Base-by-base conservation (phyloP, 2,113 vertebrate genomes). In the Alethe castanea region DNA sequence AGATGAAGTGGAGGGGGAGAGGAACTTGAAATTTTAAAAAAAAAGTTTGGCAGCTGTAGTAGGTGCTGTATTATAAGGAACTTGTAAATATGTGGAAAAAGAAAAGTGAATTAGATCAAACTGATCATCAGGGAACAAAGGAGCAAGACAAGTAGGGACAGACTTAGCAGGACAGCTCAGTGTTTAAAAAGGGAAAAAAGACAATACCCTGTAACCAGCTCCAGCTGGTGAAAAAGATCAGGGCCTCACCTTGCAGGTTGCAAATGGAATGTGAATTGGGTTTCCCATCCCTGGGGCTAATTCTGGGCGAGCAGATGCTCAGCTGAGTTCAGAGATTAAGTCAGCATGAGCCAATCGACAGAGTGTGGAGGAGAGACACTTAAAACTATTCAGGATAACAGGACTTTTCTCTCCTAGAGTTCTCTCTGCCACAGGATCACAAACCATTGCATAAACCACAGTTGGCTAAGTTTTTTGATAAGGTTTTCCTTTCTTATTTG, bases 401-500 rank as follows among this genome's bases (percentile, higher is more conserved):
- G 44, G n/a, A 60, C 64, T 92, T 92, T 88, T 73, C 67, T 83
- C 50, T 90, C 64, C 15, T 40, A n/a, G 72, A 91, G 17, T 57
- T 38, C 40, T 84, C 48, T 20, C 64, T 18, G 4, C 60, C 47
- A 23, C 56, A 56, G 80, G 67, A 81, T 81, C 86, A 67, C 91
- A 88, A 70, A 77, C 67, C 64, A 66, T 81, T 92, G 54, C 48
- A 93, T 94, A 95, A 93, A 90, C 71, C 88, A 78, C 91, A 95
- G 82, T 5, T 90, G 79, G 86, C 64, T 88, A 95, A 81, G 60
- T 47, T 83, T 93, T 96, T 88, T 88, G 40, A 93, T 83, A 61
- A 81, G 23, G 62, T 90, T 95, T 97, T 86, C 79, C 57, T 94
- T 94, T 94, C 91, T 66, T 59, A 59, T 94, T 93, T 93, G 59